Percentiles rank a stretch among this genome's conserved stretches.
Evolutionary conservation across 1,140 invertebrate genomes (phyloP).

Genomic region (Drosophila malerkotliana): DNA sequence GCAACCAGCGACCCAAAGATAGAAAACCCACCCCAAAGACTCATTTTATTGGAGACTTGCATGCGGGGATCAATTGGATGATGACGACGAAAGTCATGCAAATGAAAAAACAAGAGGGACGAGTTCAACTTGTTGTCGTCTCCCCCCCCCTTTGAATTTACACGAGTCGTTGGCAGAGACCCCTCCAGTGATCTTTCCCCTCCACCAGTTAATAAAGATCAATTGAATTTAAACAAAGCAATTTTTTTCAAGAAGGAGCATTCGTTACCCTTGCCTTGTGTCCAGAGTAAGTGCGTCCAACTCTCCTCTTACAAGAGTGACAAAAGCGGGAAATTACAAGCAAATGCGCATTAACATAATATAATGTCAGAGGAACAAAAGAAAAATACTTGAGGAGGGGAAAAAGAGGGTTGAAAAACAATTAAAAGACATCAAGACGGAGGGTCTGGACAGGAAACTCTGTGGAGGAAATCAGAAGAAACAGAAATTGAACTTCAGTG

Average conservation of each 20-base stretch:
- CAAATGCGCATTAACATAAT: slow-evolving; percentile 73
- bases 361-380: slow-evolving; percentile 14
- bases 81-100: slow-evolving; percentile 66
- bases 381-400: slow-evolving; percentile 21
- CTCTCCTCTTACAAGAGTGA: slow-evolving; percentile 52
- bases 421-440: slow-evolving; percentile 54
- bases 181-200: slow-evolving; percentile 42
- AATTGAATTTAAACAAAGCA: slow-evolving; percentile 81
- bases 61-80: slow-evolving; percentile 66
- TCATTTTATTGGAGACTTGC: slow-evolving; percentile 12
- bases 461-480: neutral
- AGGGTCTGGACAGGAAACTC: slow-evolving; percentile 49
- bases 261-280: neutral
- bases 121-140: slow-evolving; percentile 30
- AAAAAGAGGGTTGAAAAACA: slow-evolving; percentile 66
- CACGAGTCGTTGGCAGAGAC: slow-evolving; percentile 59
- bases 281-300: slow-evolving; percentile 48
- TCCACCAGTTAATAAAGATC: slow-evolving; percentile 71
- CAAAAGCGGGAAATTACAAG: slow-evolving; percentile 81
- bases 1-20: slow-evolving; percentile 30
- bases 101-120: slow-evolving; percentile 59
- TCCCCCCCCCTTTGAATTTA: slow-evolving; percentile 40
- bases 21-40: slow-evolving; percentile 1
- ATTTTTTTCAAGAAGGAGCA: slow-evolving; percentile 19
- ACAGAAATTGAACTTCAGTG: slow-evolving; percentile 25